Evolutionary conservation across 2,113 vertebrate species (phyloP).

Genomic region (Crypturellus undulatus): DNA sequence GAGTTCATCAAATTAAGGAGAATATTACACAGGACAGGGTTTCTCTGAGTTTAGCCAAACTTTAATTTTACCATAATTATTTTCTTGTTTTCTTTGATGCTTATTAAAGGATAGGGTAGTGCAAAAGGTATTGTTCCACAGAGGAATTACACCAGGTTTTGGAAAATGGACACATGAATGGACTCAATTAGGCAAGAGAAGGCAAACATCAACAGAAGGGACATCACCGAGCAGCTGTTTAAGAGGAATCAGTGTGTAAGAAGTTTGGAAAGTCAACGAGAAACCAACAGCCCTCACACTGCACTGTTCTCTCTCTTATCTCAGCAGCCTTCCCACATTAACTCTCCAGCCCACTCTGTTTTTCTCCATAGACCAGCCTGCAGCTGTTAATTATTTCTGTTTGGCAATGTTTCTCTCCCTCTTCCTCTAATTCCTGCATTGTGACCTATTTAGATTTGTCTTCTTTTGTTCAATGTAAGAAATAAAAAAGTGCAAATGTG

Average conservation of each 20-base stretch:
- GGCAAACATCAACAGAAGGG: background rate
- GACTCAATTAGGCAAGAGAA: background rate
- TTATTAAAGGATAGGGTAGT: constrained; percentile 21
- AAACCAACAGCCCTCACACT: background rate
- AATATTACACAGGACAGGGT: background rate
- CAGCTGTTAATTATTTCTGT: background rate
- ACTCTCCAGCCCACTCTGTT: background rate
- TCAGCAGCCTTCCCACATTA: background rate
- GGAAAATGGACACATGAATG: constrained; percentile 23
- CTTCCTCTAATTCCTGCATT: background rate
- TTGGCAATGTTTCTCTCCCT: background rate
- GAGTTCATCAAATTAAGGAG: background rate
- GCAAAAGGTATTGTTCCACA: constrained; percentile 14
- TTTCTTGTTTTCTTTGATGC: background rate
- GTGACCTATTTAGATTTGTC: background rate
- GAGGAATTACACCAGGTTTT: background rate
- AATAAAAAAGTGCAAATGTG: background rate
- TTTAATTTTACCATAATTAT: background rate
- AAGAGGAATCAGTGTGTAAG: background rate
- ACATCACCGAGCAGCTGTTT: background rate
- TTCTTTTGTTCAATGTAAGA: background rate
- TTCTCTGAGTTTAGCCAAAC: background rate
- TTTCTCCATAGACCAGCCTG: background rate
- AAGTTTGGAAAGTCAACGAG: background rate
- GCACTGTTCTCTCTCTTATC: background rate